Conservation (phyloP, 2,113 vertebrate genomes). For the Mus pahari region DNA sequence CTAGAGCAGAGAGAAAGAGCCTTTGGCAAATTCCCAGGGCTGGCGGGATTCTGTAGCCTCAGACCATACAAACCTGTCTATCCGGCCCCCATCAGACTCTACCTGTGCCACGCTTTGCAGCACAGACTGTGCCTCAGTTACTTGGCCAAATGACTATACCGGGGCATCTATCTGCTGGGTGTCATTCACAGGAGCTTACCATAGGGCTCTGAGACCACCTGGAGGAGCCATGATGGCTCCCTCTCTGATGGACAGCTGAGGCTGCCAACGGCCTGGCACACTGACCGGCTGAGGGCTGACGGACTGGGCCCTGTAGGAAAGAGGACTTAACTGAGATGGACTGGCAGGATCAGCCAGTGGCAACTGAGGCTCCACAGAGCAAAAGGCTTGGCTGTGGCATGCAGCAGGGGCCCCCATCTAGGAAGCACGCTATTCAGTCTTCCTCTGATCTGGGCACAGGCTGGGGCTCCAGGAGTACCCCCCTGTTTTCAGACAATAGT, state of each 20-base stretch:
- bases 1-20: neutral
- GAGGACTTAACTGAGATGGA: accelerated
- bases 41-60: neutral
- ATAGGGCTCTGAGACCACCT: neutral
- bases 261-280: neutral
- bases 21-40: neutral
- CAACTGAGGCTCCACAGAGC: neutral
- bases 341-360: neutral
- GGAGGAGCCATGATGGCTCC: neutral
- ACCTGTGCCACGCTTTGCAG: neutral
- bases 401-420: neutral
- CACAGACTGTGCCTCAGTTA: neutral
- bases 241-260: neutral
- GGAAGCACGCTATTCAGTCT: accelerated
- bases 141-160: accelerated
- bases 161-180: accelerated
- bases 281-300: neutral
- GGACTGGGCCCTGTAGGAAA: accelerated
- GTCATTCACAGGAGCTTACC: neutral
- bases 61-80: neutral
- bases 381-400: neutral
- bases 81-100: neutral
- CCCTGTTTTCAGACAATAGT: accelerated
- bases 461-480: accelerated
- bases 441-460: neutral